Conservation (phyloP, 2,888 invertebrate genomes). For the Lissonota sp. region DNA sequence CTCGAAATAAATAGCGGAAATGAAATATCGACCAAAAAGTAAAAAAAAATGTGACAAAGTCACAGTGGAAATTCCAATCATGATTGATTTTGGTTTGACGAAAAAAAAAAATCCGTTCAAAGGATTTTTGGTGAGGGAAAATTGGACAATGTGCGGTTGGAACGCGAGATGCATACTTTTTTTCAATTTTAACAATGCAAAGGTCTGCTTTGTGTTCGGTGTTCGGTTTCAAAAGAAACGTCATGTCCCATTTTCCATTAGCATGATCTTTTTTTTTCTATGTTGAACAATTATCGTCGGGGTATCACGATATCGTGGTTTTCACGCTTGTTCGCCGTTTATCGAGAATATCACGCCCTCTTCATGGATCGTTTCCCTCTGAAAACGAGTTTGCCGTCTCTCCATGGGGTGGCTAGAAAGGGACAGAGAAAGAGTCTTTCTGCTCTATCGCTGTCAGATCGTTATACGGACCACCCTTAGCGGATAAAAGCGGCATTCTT, state of each 20-base stretch:
- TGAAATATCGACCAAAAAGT: too few species aligned
- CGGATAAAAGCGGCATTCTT: constrained; percentile 26
- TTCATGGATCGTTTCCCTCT: constrained; percentile 47
- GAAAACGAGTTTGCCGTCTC: constrained; percentile 43
- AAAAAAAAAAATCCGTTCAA: too few species aligned
- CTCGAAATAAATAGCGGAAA: not conserved
- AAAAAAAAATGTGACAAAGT: too few species aligned
- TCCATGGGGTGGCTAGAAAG: constrained; percentile 36
- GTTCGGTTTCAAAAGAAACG: too few species aligned
- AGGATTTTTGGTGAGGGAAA: too few species aligned
- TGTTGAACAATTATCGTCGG: constrained; percentile 28
- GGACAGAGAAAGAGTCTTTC: constrained; percentile 21
- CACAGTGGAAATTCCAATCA: too few species aligned
- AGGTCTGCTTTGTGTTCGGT: too few species aligned
- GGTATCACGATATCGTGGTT: not conserved
- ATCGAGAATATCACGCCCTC: constrained; percentile 19
- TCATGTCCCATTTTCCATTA: too few species aligned
- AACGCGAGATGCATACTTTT: too few species aligned
- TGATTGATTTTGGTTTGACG: too few species aligned
- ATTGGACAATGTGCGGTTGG: too few species aligned
- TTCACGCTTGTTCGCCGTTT: not conserved
- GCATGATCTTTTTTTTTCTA: not conserved
- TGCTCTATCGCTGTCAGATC: constrained; percentile 11
- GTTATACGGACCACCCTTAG: constrained; percentile 58
- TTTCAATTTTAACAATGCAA: too few species aligned